Conservation (phyloP, 2,113 vertebrate genomes). For the Gracilinanus agilis region DNA sequence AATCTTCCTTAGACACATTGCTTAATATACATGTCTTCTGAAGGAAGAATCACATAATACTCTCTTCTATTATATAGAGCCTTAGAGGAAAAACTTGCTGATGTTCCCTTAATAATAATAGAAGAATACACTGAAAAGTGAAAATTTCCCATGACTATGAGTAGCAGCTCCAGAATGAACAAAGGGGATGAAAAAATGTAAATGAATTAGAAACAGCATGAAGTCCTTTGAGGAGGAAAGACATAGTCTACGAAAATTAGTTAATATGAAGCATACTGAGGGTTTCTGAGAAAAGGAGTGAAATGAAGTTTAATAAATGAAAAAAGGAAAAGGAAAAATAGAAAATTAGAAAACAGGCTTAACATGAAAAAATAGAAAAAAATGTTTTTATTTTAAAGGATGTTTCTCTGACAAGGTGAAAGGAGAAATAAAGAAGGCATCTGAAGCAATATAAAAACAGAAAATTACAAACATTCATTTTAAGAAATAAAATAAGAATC, state of each 20-base stretch:
- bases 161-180: constrained; percentile 44
- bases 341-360: not conserved
- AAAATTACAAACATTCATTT: not conserved
- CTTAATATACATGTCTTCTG: constrained; percentile 5
- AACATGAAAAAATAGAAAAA: not conserved
- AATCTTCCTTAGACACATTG: not conserved
- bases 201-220: constrained; percentile 36
- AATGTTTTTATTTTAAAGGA: not conserved
- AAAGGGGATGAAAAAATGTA: constrained; percentile 49
- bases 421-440: not conserved
- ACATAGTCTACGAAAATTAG: constrained; percentile 55
- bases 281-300: constrained; percentile 2
- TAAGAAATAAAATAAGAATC: not conserved
- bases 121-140: constrained; percentile 25
- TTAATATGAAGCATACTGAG: constrained; percentile 53
- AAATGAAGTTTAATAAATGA: constrained; percentile 45
- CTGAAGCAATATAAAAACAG: not conserved
- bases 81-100: constrained; percentile 11
- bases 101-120: constrained; percentile 52
- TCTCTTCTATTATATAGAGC: constrained; percentile 18
- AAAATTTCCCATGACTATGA: constrained; percentile 64
- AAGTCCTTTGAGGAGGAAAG: constrained; percentile 44
- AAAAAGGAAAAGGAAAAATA: not conserved
- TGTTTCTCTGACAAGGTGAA: not conserved
- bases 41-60: not conserved